A percentile compares a stretch with the other conserved stretches of the same genome.
These are phyloP conservation scores for Didymodactylos carnosus DNA, from an alignment of 2,888 invertebrate genomes.

Conservation along the genomic window DNA sequence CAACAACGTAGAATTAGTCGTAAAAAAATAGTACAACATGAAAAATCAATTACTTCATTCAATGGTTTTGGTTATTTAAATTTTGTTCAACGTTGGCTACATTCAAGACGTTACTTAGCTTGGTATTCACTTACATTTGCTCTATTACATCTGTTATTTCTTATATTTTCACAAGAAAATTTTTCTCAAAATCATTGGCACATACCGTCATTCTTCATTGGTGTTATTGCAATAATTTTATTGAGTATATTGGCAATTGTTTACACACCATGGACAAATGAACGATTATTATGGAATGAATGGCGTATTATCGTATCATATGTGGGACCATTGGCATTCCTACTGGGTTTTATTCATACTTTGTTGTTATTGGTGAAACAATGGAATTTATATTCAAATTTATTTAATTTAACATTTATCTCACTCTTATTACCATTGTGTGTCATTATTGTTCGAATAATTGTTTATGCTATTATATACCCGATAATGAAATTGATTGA, in stretches of 20 bases:
- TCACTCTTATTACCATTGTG: not conserved
- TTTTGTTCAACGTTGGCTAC: not conserved
- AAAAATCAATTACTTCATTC: not conserved
- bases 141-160: not conserved
- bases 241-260: not conserved
- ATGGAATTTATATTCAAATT: not conserved
- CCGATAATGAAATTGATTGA: not conserved
- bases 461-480: not conserved
- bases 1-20: no score
- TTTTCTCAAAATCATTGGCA: not conserved
- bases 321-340: not conserved
- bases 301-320: not conserved
- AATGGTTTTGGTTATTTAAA: not conserved
- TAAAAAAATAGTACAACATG: no score
- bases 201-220: not conserved
- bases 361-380: no score
- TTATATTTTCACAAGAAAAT: not conserved
- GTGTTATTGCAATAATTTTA: not conserved
- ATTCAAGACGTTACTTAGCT: not conserved
- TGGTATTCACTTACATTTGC: not conserved
- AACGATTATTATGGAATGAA: not conserved
- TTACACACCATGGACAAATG: not conserved
- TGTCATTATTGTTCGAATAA: not conserved
- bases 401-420: not conserved
- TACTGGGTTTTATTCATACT: not conserved